Percentiles rank a stretch among this genome's conserved stretches.
Conservation (phyloP, 2,888 invertebrate species). For the Pheosia tremula region DNA sequence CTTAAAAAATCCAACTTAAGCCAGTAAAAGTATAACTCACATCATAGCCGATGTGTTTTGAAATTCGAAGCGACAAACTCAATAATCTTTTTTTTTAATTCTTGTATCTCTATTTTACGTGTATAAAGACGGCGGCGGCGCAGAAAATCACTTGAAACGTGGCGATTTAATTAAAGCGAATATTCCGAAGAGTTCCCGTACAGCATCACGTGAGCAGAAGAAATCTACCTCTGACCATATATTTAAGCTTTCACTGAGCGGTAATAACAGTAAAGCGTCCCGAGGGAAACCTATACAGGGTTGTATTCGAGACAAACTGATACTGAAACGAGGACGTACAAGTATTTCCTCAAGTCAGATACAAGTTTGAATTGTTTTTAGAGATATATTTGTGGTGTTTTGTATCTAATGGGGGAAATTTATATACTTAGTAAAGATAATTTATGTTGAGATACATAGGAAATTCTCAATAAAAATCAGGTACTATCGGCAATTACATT, state of each 20-base stretch:
- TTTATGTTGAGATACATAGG: no score
- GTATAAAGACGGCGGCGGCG: neutral
- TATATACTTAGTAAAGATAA: no score
- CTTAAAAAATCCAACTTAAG: no score
- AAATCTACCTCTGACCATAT: constrained; percentile 60
- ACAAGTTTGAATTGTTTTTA: no score
- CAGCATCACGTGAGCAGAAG: constrained; percentile 46
- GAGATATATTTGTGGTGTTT: no score
- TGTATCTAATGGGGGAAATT: no score
- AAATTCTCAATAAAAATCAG: no score
- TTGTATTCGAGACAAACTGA: constrained; percentile 20
- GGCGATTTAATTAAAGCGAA: constrained; percentile 51
- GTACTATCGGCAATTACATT: no score
- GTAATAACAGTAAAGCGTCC: constrained; percentile 74
- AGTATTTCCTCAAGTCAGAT: no score
- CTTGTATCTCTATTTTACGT: neutral
- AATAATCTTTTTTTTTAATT: neutral
- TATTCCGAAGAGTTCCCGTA: constrained; percentile 35
- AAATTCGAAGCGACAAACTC: neutral
- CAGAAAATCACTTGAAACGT: constrained; percentile 17
- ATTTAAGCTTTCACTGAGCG: constrained; percentile 60
- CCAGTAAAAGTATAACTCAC: no score
- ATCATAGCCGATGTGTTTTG: no score
- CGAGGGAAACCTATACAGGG: constrained; percentile 50
- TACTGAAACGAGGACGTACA: neutral